Percentiles rank a stretch among this genome's conserved stretches.
Evolutionary conservation across 2,113 vertebrate species (phyloP).

Genomic region (Chaetorhynchus papuensis): DNA sequence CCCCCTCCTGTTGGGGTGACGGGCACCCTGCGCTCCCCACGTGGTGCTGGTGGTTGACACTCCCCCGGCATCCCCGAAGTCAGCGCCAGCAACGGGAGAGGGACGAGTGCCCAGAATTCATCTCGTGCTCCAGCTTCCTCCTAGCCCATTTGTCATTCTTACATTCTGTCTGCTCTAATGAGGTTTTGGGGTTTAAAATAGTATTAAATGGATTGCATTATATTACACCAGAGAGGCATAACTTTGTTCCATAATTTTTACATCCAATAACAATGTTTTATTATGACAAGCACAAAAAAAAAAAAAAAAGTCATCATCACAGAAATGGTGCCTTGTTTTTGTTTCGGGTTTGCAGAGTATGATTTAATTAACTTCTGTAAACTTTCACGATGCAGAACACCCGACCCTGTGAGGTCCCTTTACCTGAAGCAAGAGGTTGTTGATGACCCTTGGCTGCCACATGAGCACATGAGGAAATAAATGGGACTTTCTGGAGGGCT

Average conservation of each 20-base stretch:
- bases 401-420: not conserved
- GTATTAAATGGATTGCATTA: slow-evolving; percentile 63
- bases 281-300: slow-evolving; percentile 29
- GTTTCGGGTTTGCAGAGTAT: not conserved
- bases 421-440: not conserved
- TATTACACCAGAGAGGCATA: slow-evolving; percentile 58
- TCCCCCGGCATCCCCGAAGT: fast-evolving
- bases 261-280: slow-evolving; percentile 63
- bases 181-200: slow-evolving; percentile 66
- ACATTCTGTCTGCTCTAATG: slow-evolving; percentile 41
- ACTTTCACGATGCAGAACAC: not conserved
- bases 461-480: not conserved
- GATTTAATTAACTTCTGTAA: slow-evolving; percentile 6
- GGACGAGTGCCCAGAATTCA: not conserved
- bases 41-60: not conserved
- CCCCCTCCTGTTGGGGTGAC: fast-evolving
- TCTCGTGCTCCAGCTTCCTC: not conserved
- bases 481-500: not conserved
- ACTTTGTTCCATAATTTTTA: slow-evolving; percentile 56
- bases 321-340: not conserved
- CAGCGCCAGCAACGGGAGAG: fast-evolving
- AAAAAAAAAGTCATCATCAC: not conserved
- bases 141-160: slow-evolving; percentile 38
- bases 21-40: not conserved
- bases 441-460: not conserved